Evolutionary conservation across 2,888 invertebrate genomes (phyloP), one percentile per base, ranked within the genome.

Genomic region (Invenusta paracnida): DNA sequence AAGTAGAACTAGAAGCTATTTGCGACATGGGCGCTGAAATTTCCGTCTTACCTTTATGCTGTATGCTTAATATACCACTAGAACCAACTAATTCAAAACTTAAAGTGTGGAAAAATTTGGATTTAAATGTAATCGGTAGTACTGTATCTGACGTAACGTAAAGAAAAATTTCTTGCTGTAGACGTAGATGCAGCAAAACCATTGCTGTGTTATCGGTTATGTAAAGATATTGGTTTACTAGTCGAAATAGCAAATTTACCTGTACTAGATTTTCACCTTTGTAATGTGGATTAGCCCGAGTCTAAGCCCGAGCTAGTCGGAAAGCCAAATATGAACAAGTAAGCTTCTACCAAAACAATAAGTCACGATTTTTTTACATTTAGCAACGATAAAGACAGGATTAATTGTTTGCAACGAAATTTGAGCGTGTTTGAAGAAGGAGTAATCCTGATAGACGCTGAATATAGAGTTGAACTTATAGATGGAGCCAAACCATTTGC

Each of bases 1-100:
- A 48, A 5, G 48, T 48, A 48, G 48, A 48, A 48, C 48, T 48
- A 48, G 5, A 11, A 17, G 48, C 79, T 79, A 27, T 79, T 25
- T 79, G 79, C 28, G n/a, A 79, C 28, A 79, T n/a, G 23, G 79
- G 79, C 79, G n/a, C 79, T 25, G 79, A 79, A 79, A 79, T 79
- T 79, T 79, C 79, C 28, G 28, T 79, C n/a, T 79, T 79, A 79
- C 79, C 79, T 25, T 23, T 79, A 25, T 23, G 28, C 28, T 2
- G 79, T 79, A 25, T 79, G 28, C 79, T n/a, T 79, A 27, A 79
- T 79, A 79, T 79, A 23, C 25, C 23, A 27, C n/a, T 25, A 25
- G 79, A 79, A 27, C 79, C 79, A 25, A 79, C n/a, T 27, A 25
- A 23, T 79, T 25, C 28, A 23, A 25, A 23, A 79, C 25, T 79